Percentiles rank a stretch among this genome's conserved stretches.
Evolutionary conservation across 2,113 vertebrate species (phyloP).

Genomic region (Sebastes schlegelii): DNA sequence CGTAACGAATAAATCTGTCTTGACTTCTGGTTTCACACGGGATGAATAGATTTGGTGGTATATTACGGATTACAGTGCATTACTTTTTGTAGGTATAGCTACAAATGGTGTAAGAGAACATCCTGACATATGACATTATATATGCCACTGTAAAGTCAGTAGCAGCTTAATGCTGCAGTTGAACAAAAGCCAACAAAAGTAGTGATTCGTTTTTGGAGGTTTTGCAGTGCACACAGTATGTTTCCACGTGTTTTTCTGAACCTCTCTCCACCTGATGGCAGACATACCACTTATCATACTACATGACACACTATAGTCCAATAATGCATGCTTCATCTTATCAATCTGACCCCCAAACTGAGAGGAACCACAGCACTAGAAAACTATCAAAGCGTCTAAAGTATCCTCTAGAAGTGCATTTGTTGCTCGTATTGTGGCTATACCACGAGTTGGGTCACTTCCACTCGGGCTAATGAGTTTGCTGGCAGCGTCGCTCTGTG

Average conservation of each 20-base stretch:
- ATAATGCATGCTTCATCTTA: conserved; percentile 49
- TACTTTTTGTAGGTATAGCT: too few relatives aligned
- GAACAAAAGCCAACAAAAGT: conserved; percentile 11
- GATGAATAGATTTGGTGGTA: too few relatives aligned
- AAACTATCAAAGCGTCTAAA: conserved; percentile 52
- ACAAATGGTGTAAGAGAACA: too few relatives aligned
- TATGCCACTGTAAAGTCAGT: not conserved
- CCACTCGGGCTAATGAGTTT: conserved; percentile 75
- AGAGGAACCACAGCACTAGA: conserved; percentile 53
- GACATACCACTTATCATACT: conserved; percentile 38
- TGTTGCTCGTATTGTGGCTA: conserved; percentile 46
- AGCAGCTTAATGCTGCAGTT: not conserved
- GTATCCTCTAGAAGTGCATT: conserved; percentile 58
- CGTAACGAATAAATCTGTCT: too few relatives aligned
- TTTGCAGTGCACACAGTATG: not conserved
- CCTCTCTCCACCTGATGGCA: not conserved
- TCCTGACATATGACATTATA: not conserved
- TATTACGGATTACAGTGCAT: too few relatives aligned
- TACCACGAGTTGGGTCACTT: conserved; percentile 57
- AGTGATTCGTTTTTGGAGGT: not conserved
- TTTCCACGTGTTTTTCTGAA: conserved; percentile 32
- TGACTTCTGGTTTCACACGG: too few relatives aligned
- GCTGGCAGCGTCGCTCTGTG: conserved; percentile 63
- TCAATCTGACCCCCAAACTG: conserved; percentile 33
- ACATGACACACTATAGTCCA: not conserved